These are phyloP conservation scores for Lymantria dispar DNA, from an alignment of 2,888 invertebrate genomes.

Conservation along the genomic window DNA sequence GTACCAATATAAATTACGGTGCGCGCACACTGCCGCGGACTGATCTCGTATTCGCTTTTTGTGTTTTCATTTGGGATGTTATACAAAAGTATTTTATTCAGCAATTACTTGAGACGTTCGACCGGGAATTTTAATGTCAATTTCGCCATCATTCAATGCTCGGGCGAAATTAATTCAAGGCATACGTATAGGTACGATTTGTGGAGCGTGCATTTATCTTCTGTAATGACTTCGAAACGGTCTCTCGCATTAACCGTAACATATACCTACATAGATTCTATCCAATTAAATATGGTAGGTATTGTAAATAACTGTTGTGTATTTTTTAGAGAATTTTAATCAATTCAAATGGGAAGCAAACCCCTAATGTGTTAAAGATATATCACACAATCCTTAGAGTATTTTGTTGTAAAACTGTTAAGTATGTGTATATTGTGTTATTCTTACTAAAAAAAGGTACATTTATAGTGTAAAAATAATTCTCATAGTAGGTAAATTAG, in stretches of 20 bases:
- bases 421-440: too few relatives aligned
- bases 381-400: too few relatives aligned
- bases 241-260: slow-evolving; percentile 61
- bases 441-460: too few relatives aligned
- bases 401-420: too few relatives aligned
- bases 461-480: too few relatives aligned
- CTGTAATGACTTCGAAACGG: slow-evolving; percentile 71
- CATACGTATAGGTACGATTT: slow-evolving; percentile 51
- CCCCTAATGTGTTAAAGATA: too few relatives aligned
- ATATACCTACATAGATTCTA: slow-evolving; percentile 41
- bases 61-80: slow-evolving; percentile 74
- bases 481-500: too few relatives aligned
- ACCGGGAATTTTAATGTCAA: slow-evolving; percentile 78
- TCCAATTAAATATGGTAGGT: slow-evolving; percentile 57
- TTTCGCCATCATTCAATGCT: slow-evolving; percentile 79
- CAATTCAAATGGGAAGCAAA: too few relatives aligned
- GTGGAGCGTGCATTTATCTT: slow-evolving; percentile 61
- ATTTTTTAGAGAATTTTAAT: too few relatives aligned
- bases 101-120: slow-evolving; percentile 80
- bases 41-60: slow-evolving; percentile 62
- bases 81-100: slow-evolving; percentile 80
- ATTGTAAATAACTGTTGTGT: too few relatives aligned
- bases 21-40: slow-evolving; percentile 57
- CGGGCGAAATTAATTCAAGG: slow-evolving; percentile 74
- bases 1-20: slow-evolving; percentile 75